These are phyloP conservation scores for Chrysocyon brachyurus DNA, from an alignment of 2,797 vertebrate genomes.

Conservation along the genomic window DNA sequence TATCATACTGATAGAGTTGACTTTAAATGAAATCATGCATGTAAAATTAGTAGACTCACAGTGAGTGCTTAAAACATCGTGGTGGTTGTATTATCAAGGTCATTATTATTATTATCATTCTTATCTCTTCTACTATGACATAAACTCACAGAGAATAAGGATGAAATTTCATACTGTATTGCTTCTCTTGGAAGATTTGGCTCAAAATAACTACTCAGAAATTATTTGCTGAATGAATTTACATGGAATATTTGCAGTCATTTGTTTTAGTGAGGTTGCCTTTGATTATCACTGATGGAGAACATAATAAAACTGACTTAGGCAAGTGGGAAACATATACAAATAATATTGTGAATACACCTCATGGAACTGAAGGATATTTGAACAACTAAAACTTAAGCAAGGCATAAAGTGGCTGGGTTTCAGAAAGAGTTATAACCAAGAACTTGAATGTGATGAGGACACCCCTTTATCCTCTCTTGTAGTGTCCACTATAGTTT, in stretches of 20 bases:
- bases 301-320: background rate
- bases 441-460: background rate
- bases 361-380: background rate
- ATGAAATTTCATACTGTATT: background rate
- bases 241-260: background rate
- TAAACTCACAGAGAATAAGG: background rate
- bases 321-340: background rate
- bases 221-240: background rate
- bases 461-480: background rate
- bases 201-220: slow-evolving; percentile 31
- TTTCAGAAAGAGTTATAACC: background rate
- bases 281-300: background rate
- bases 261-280: slow-evolving; percentile 16
- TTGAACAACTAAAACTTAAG: background rate
- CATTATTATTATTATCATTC: background rate
- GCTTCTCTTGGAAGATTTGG: background rate
- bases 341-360: background rate
- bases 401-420: background rate
- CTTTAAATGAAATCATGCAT: background rate
- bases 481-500: background rate
- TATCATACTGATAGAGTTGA: background rate
- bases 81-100: background rate
- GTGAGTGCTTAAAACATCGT: background rate
- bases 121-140: background rate
- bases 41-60: background rate